Percentiles rank a stretch among this genome's conserved stretches.
Conservation (phyloP, 2,888 invertebrate species). For the Rhodophaea formosa region DNA sequence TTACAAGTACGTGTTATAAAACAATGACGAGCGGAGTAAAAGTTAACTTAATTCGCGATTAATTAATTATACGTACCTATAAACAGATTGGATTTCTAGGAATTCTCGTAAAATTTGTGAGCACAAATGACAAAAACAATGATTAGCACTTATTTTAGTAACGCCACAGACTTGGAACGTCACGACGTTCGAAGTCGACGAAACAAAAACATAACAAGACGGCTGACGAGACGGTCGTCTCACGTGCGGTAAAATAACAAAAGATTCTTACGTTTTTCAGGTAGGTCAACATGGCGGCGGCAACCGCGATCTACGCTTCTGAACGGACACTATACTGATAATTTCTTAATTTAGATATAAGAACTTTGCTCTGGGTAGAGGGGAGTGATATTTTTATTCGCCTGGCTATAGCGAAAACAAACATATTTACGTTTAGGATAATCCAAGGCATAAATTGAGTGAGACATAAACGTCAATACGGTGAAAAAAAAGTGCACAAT, state of each 20-base stretch:
- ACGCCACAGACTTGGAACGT: not conserved
- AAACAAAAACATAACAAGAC: too few species aligned
- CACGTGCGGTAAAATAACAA: conserved; percentile 19
- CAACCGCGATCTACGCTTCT: conserved; percentile 36
- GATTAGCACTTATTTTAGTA: too few species aligned
- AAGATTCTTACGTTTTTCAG: conserved; percentile 54
- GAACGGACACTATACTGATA: conserved; percentile 50
- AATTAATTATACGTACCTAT: too few species aligned
- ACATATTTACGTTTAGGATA: not conserved
- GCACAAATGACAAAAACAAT: too few species aligned
- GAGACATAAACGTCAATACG: not conserved
- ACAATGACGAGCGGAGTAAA: too few species aligned
- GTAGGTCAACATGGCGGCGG: conserved; percentile 50
- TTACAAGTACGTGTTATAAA: too few species aligned
- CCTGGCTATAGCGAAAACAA: not conserved
- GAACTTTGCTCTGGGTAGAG: conserved; percentile 26
- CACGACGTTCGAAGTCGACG: not conserved
- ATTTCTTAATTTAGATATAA: conserved; percentile 55
- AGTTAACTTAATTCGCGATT: too few species aligned
- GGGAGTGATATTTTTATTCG: conserved; percentile 23
- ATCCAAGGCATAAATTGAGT: not conserved
- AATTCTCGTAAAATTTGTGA: too few species aligned
- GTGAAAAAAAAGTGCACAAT: not conserved
- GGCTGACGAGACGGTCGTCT: too few species aligned
- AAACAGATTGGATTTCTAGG: too few species aligned